Conservation (phyloP, 2,888 invertebrate genomes). For the Miltochrista miniata region DNA sequence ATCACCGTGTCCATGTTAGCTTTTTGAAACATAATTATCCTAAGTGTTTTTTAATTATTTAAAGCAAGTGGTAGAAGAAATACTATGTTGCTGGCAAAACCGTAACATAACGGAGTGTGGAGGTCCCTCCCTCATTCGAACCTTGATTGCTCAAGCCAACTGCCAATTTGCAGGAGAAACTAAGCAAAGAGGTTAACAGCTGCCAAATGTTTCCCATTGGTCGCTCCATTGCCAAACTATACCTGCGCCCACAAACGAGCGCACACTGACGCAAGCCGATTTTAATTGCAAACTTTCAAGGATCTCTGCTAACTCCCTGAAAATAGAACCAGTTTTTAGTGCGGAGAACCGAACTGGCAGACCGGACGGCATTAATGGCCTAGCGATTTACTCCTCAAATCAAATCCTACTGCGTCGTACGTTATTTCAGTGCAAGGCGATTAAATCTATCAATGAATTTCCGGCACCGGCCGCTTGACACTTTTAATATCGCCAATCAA, state of each 20-base stretch:
- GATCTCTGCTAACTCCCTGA: conserved; percentile 53
- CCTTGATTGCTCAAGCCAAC: too few species aligned
- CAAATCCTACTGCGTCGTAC: conserved; percentile 65
- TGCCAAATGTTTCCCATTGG: conserved; percentile 2
- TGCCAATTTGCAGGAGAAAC: too few species aligned
- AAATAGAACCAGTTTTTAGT: conserved; percentile 75
- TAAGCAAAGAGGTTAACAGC: too few species aligned
- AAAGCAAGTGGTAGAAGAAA: too few species aligned
- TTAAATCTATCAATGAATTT: conserved; percentile 83
- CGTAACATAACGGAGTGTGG: too few species aligned
- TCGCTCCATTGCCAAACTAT: conserved; percentile 11
- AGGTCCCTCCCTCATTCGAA: too few species aligned
- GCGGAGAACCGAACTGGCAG: conserved; percentile 46
- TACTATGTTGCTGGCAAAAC: too few species aligned
- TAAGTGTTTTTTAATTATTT: too few species aligned
- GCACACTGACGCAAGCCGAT: conserved; percentile 48
- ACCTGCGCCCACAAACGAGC: conserved; percentile 11
- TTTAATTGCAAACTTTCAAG: conserved; percentile 57
- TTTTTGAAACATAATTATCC: too few species aligned
- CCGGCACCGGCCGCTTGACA: conserved; percentile 78
- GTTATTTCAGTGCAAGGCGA: conserved; percentile 75
- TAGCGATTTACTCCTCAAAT: conserved; percentile 77
- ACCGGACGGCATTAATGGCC: conserved; percentile 82
- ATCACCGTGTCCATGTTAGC: too few species aligned
- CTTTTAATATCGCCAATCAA: conserved; percentile 81